Conservation (phyloP, 2,113 vertebrate species). For the Lagenorhynchus albirostris region DNA sequence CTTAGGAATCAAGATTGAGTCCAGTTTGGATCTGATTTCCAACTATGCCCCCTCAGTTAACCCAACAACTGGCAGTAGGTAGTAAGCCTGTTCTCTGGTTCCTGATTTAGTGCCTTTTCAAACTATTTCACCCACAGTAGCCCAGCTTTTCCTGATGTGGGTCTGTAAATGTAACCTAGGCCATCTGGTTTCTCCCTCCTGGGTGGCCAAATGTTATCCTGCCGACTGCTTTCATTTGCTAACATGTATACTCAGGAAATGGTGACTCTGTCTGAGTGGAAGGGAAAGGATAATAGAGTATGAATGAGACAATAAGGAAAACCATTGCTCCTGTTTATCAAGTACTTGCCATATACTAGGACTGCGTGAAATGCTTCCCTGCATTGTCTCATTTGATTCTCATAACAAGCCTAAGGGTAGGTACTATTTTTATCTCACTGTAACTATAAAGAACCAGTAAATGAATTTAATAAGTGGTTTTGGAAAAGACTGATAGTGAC, state of each 20-base stretch:
- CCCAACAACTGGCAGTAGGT: not conserved
- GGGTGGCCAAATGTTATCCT: not conserved
- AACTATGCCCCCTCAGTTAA: not conserved
- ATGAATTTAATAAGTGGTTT: not conserved
- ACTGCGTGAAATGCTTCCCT: not conserved
- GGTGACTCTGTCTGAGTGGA: not conserved
- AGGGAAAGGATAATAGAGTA: not conserved
- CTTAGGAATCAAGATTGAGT: not conserved
- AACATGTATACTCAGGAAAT: not conserved
- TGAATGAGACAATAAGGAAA: constrained; percentile 12
- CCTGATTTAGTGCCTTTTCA: not conserved
- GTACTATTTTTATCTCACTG: not conserved
- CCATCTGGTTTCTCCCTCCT: constrained; percentile 30
- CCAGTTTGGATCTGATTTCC: not conserved
- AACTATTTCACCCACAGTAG: not conserved
- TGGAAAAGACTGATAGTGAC: not conserved
- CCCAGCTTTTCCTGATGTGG: not conserved
- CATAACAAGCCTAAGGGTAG: not conserved
- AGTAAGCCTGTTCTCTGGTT: not conserved
- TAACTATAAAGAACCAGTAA: not conserved
- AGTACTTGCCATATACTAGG: not conserved
- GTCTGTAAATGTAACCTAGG: not conserved
- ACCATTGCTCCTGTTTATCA: not conserved
- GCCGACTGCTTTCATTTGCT: not conserved
- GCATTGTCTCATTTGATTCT: not conserved